Evolutionary conservation across 2,797 vertebrate genomes (phyloP).

Genomic region (Pseudotriccus pelzelni): DNA sequence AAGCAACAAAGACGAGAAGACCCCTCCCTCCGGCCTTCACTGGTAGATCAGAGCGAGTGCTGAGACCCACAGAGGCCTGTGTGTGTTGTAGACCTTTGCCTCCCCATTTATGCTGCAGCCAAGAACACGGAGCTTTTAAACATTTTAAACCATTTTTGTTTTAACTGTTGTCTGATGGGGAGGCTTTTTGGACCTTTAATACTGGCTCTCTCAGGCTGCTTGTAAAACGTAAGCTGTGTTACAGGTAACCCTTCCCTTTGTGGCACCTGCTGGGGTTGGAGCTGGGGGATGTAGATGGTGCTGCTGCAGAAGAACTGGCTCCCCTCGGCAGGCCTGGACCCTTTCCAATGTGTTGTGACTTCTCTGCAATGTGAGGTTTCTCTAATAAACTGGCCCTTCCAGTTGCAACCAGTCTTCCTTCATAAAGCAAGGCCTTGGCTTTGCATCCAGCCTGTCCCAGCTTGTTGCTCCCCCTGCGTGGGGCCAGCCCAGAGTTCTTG

Average conservation of each 20-base stretch:
- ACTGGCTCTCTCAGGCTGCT: conserved; percentile 10
- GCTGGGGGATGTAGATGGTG: neutral
- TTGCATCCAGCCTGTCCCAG: neutral
- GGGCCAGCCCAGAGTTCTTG: neutral
- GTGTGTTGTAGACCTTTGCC: conserved; percentile 40
- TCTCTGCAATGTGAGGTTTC: conserved; percentile 59
- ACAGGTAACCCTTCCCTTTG: conserved; percentile 16
- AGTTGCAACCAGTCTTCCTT: conserved; percentile 56
- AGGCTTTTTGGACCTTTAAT: conserved; percentile 22
- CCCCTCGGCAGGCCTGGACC: neutral
- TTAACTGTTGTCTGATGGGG: conserved; percentile 46
- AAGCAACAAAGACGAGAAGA: conserved; percentile 92
- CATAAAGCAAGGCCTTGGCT: neutral
- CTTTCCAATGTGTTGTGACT: conserved; percentile 55
- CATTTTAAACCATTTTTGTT: conserved; percentile 44
- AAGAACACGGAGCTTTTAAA: conserved; percentile 32
- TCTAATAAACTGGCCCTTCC: conserved; percentile 68
- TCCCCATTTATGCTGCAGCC: conserved; percentile 19
- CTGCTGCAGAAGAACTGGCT: neutral
- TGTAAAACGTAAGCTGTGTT: conserved; percentile 53
- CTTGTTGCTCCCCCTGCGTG: neutral
- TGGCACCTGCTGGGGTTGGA: neutral
- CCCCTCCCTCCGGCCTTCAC: conserved; percentile 84
- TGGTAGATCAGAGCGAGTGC: conserved; percentile 75
- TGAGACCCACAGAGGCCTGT: neutral